These are phyloP conservation scores for Prunella strophiata DNA, from an alignment of 2,797 vertebrate genomes.

Conservation along the genomic window DNA sequence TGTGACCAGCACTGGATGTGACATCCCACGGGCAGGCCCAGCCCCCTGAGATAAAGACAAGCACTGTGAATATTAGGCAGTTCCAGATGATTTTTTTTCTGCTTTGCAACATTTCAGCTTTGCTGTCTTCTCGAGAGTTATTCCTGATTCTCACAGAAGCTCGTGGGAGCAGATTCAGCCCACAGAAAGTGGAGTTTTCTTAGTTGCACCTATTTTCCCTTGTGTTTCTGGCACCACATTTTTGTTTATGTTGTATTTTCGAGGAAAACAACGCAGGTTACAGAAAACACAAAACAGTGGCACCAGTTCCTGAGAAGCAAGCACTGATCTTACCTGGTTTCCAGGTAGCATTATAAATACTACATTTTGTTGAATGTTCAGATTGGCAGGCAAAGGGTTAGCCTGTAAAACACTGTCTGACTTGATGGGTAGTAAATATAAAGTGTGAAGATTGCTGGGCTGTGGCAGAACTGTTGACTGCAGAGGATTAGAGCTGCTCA, in stretches of 20 bases:
- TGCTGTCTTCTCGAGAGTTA: neutral
- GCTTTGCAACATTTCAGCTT: neutral
- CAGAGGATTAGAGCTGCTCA: neutral
- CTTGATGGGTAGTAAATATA: neutral
- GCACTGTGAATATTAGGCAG: neutral
- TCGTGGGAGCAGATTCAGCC: constrained; percentile 41
- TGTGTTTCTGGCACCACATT: constrained; percentile 38
- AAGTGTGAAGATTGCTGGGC: neutral
- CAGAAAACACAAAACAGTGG: neutral
- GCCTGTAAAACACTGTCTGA: neutral
- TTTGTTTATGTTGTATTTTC: constrained; percentile 39
- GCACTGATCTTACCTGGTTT: neutral
- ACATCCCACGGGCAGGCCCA: neutral
- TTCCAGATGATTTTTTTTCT: neutral
- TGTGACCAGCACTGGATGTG: neutral
- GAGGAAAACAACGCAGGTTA: neutral
- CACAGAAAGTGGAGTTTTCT: constrained; percentile 46
- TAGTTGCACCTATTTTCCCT: neutral
- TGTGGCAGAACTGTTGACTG: neutral
- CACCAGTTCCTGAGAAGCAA: neutral
- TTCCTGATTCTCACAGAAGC: constrained; percentile 1
- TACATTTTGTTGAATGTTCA: neutral
- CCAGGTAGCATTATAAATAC: neutral
- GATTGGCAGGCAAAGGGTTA: neutral
- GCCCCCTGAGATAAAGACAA: neutral